phyloP scores from a whole-genome alignment of 2,888 invertebrate species.

The Papilio protenor region DNA sequence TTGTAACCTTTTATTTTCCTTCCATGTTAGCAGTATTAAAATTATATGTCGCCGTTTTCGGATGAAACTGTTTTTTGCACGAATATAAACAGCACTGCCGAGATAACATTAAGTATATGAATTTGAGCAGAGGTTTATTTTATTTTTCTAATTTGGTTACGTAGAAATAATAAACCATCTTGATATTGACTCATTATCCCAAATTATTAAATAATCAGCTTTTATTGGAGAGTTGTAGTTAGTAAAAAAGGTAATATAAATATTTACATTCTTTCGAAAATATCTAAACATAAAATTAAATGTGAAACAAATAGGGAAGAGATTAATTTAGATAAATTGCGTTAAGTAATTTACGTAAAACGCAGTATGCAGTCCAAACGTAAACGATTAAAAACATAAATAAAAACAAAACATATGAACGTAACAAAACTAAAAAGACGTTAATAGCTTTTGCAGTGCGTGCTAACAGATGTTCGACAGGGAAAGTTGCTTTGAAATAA shows the following conservation, averaged over 20 bases:
- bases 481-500: constrained; percentile 30
- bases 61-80: constrained; percentile 7
- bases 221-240: neutral
- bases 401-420: constrained; percentile 9
- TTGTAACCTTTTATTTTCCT: constrained; percentile 13
- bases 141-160: constrained; percentile 12
- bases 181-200: neutral
- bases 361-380: neutral
- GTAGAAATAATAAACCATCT: constrained; percentile 14
- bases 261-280: neutral
- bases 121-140: neutral
- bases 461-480: constrained; percentile 33
- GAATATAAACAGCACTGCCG: constrained; percentile 11
- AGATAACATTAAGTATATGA: neutral
- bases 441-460: constrained; percentile 23
- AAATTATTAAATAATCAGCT: too few species aligned
- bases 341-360: neutral
- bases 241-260: neutral
- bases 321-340: neutral
- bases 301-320: neutral
- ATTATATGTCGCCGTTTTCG: constrained; percentile 25
- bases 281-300: neutral
- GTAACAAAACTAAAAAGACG: constrained; percentile 15
- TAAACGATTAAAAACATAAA: neutral
- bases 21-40: constrained; percentile 14